Evolutionary conservation across 92 coral and sea anemone species (phyloP), one percentile per base, ranked within the genome.

Genomic region (Epizoanthus rinbou): DNA sequence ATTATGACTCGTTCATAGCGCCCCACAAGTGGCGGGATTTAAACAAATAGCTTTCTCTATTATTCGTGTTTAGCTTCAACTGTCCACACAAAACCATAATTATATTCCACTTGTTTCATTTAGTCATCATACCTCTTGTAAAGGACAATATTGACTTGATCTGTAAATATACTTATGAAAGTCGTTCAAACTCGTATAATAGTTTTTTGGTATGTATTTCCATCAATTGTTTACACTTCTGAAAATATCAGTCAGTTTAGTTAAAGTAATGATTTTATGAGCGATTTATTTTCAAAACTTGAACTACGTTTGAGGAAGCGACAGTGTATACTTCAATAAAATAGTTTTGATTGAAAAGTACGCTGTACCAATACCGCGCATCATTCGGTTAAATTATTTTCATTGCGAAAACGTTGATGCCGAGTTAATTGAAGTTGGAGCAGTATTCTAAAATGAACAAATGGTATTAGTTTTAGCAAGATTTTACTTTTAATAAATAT

Each of bases 391-490:
- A 62, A 59, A 19, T 31, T 57, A 4, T 21, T 57, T 45, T 78
- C 56, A 78, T 60, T 14, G 60, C 31, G 21, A 69, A 8, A 17
- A 62, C 22, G 43, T 67, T 67, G 31, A 78, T 60, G 23, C 59
- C n/a, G n/a, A 41, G 57, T 63, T 62, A 62, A 78, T 78, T 59
- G 52, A 37, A 13, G 60, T 78, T 22, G 82, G 80, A 69, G 70
- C 64, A 41, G n/a, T 3, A 19, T 28, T 22, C 18, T 15, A 33
- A 43, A 60, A 60, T 57, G 59, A 39, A 21, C 22, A 37, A 60
- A 43, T 41, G 60, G 13, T 60, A 60, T 16, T 78, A 60, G 25
- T 60, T 76, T 59, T 23, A 18, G 7, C 59, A 21, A 21, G 39
- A 41, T 39, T 78, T 78, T 14, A 22, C 23, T 78, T 62, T 47